Evolutionary conservation across 2,888 invertebrate species (phyloP).

Genomic region (Spodoptera picta): DNA sequence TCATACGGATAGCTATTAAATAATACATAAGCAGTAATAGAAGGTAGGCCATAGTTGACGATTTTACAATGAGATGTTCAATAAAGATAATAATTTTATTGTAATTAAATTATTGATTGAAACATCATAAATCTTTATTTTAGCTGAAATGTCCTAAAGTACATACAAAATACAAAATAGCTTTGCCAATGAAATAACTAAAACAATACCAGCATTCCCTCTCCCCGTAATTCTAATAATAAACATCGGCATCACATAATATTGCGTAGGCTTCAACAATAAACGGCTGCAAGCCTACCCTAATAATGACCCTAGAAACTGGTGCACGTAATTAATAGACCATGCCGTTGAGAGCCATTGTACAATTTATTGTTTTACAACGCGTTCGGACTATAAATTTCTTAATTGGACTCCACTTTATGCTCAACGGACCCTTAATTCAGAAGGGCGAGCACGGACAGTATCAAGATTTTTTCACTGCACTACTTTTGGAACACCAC

Average conservation of each 20-base stretch:
- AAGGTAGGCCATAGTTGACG: background rate
- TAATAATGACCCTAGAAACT: conserved; percentile 69
- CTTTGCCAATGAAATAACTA: background rate
- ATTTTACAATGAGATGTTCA: background rate
- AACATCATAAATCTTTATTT: no score
- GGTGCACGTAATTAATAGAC: conserved; percentile 82
- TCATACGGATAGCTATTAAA: background rate
- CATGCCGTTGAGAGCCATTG: conserved; percentile 79
- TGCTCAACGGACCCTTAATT: conserved; percentile 82
- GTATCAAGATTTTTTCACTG: conserved; percentile 72
- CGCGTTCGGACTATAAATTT: conserved; percentile 84
- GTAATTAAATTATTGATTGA: conserved; percentile 4
- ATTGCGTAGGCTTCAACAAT: conserved; percentile 51
- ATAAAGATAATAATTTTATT: background rate
- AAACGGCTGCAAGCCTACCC: conserved; percentile 49
- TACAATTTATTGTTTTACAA: conserved; percentile 87
- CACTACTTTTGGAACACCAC: conserved; percentile 41
- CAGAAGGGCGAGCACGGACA: conserved; percentile 82
- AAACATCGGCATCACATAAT: conserved; percentile 28
- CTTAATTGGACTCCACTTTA: conserved; percentile 85
- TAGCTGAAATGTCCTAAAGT: background rate
- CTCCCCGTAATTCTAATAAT: conserved; percentile 27
- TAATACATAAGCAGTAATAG: no score
- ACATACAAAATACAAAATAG: background rate
- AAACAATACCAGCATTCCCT: conserved; percentile 1